Evolutionary conservation across 1,140 invertebrate genomes (phyloP).

Genomic region (Drosophila carrolli): DNA sequence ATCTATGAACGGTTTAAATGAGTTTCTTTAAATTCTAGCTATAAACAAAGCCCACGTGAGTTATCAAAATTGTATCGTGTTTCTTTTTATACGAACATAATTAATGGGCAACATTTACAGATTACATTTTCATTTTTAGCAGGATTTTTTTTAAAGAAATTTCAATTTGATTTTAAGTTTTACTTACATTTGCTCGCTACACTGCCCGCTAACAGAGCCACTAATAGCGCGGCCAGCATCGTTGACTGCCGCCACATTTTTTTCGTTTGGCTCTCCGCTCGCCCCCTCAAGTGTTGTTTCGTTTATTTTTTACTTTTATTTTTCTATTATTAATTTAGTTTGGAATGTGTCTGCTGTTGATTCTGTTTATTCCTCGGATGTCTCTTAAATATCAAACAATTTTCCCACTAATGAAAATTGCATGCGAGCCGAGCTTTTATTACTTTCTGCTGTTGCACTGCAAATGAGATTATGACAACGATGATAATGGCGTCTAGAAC

Average conservation of each 20-base stretch:
- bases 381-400: conserved; percentile 52
- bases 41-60: conserved; percentile 6
- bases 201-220: conserved; percentile 69
- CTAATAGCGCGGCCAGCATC: conserved; percentile 80
- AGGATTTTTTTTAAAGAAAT: neutral
- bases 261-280: conserved; percentile 27
- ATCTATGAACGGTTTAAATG: conserved; percentile 12
- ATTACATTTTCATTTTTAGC: neutral
- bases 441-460: conserved; percentile 53
- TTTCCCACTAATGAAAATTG: conserved; percentile 75
- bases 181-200: conserved; percentile 70
- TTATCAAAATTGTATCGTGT: neutral
- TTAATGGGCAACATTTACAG: too few species aligned
- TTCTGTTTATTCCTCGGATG: conserved; percentile 21
- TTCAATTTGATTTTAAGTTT: too few species aligned
- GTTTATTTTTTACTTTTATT: conserved; percentile 31
- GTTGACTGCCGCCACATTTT: conserved; percentile 81
- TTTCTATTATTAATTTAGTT: conserved; percentile 33
- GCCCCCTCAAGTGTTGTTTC: conserved; percentile 12
- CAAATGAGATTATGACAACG: conserved; percentile 42
- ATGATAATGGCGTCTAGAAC: conserved; percentile 29
- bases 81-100: neutral
- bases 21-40: conserved; percentile 5
- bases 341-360: conserved; percentile 55
- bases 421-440: conserved; percentile 64